Conservation (phyloP, 2,797 vertebrate species). For the Pseudotriccus pelzelni region DNA sequence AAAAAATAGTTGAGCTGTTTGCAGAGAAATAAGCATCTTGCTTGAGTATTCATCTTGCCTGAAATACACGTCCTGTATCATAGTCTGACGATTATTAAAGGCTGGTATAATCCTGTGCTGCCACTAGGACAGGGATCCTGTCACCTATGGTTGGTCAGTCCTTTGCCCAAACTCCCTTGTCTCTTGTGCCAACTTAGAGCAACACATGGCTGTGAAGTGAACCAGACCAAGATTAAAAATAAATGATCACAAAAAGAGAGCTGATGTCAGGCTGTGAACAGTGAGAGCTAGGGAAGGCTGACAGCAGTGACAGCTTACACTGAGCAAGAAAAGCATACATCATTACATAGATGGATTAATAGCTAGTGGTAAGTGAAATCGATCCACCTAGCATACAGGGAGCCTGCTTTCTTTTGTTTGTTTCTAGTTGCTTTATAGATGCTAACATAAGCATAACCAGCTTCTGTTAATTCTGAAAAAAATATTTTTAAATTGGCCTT, state of each 20-base stretch:
- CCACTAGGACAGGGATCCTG: neutral
- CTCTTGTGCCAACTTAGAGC: neutral
- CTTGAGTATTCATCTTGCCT: neutral
- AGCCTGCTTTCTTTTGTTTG: neutral
- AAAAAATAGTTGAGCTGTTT: neutral
- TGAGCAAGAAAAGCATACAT: neutral
- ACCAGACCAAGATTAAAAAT: neutral
- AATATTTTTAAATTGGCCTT: neutral
- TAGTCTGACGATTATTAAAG: neutral
- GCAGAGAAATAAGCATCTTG: neutral
- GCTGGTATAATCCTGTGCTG: neutral
- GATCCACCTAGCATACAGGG: neutral
- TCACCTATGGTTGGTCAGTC: neutral
- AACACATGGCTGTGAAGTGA: neutral
- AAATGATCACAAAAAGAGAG: neutral
- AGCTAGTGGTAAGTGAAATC: neutral
- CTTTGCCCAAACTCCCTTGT: neutral
- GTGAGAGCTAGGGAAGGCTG: neutral
- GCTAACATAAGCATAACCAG: neutral
- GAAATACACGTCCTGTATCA: neutral
- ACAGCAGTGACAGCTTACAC: neutral
- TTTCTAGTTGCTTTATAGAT: neutral
- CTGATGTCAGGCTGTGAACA: neutral
- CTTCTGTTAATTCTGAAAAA: neutral
- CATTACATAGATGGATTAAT: neutral